Conservation (phyloP, 2,888 invertebrate genomes). For the Philaethria dido region DNA sequence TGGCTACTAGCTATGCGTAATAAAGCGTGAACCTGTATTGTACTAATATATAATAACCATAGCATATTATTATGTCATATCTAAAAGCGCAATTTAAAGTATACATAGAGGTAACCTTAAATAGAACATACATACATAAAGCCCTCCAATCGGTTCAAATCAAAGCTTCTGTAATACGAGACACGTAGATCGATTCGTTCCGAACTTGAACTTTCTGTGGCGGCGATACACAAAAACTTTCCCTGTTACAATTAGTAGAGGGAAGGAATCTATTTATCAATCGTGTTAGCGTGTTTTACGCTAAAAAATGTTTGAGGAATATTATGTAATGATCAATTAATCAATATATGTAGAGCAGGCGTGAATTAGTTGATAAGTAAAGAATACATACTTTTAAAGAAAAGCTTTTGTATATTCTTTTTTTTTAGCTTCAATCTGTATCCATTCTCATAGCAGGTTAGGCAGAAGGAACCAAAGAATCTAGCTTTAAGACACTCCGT, state of each 20-base stretch:
- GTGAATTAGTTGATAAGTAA: too few relatives aligned
- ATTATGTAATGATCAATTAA: neutral
- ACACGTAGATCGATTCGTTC: conserved; percentile 77
- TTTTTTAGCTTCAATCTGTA: too few relatives aligned
- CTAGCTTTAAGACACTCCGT: too few relatives aligned
- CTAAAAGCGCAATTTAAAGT: neutral
- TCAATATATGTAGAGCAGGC: neutral
- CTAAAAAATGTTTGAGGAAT: conserved; percentile 42
- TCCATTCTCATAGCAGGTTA: too few relatives aligned
- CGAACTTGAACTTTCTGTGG: conserved; percentile 63
- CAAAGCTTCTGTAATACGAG: conserved; percentile 72
- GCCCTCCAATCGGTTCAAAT: conserved; percentile 51
- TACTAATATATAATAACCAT: neutral
- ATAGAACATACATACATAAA: conserved; percentile 46
- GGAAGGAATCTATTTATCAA: conserved; percentile 24
- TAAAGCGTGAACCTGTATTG: too few relatives aligned
- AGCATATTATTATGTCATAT: too few relatives aligned
- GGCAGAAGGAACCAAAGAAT: too few relatives aligned
- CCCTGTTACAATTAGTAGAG: conserved; percentile 54
- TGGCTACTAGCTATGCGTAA: too few relatives aligned
- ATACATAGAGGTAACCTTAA: neutral
- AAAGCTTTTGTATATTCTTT: too few relatives aligned
- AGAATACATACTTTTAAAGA: too few relatives aligned
- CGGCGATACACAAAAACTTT: conserved; percentile 63
- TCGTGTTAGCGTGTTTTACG: conserved; percentile 50